Conservation (phyloP, 2,888 invertebrate species). For the Troglohyphantes excavatus region DNA sequence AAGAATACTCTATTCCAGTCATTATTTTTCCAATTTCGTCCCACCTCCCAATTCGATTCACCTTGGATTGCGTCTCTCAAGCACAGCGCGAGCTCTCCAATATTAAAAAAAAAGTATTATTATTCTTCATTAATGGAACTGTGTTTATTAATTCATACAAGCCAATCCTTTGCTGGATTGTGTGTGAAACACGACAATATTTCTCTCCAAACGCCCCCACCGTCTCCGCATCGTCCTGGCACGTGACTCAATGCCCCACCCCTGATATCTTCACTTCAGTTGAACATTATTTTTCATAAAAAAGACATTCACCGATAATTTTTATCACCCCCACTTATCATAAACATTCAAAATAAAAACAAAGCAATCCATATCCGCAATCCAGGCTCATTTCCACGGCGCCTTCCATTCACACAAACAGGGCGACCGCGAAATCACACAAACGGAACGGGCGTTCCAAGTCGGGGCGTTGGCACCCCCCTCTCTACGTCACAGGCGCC, state of each 20-base stretch:
- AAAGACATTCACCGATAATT: neutral
- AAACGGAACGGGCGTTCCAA: constrained; percentile 20
- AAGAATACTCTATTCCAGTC: no score
- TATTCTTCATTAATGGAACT: no score
- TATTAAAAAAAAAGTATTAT: no score
- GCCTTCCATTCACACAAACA: neutral
- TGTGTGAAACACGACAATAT: no score
- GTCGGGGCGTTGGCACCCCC: constrained; percentile 36
- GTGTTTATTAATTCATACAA: no score
- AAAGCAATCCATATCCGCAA: constrained; percentile 20
- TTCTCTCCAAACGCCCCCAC: no score
- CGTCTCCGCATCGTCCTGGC: neutral
- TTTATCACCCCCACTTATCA: constrained; percentile 3
- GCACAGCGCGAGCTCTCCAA: no score
- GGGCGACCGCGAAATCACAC: neutral
- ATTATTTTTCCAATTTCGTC: no score
- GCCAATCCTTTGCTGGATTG: no score
- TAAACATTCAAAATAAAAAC: neutral
- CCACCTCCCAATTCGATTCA: no score
- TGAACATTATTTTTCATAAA: neutral
- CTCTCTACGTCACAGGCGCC: constrained; percentile 62
- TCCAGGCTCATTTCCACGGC: constrained; percentile 15
- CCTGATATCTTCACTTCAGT: neutral
- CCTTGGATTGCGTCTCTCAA: no score
- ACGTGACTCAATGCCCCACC: neutral